A percentile compares a stretch with the other conserved stretches of the same genome.
These are phyloP conservation scores for Nomada goodeniana DNA, from an alignment of 2,888 invertebrate species.

Conservation along the genomic window DNA sequence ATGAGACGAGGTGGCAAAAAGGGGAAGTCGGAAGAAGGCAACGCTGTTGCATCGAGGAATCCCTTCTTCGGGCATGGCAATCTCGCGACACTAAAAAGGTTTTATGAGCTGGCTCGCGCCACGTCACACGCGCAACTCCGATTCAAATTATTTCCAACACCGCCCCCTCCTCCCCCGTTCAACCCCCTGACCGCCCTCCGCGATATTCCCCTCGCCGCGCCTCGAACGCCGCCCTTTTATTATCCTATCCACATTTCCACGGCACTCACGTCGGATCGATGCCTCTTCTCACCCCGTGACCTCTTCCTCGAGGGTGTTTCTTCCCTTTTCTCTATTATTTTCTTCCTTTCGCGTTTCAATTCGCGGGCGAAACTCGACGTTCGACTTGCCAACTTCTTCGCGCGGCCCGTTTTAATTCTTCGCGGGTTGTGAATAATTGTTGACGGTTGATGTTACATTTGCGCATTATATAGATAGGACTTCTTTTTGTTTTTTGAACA, in stretches of 20 bases:
- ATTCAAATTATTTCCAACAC: constrained; percentile 51
- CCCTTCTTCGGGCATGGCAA: background rate
- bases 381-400: no score
- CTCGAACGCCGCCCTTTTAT: background rate
- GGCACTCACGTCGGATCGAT: background rate
- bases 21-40: background rate
- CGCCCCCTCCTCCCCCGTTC: constrained; percentile 21
- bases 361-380: no score
- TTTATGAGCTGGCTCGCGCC: no score
- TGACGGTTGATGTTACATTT: no score
- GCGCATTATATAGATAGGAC: no score
- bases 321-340: background rate
- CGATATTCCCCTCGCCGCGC: background rate
- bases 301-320: background rate
- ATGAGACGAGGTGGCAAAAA: background rate
- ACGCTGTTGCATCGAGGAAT: background rate
- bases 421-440: no score
- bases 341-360: background rate
- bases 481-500: no score
- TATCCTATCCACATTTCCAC: background rate
- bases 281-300: background rate
- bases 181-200: background rate
- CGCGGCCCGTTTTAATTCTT: no score
- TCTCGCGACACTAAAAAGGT: background rate
- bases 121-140: constrained; percentile 27